phyloP scores from a whole-genome alignment of 2,888 invertebrate species.

The Aproaerema taeniolella region DNA sequence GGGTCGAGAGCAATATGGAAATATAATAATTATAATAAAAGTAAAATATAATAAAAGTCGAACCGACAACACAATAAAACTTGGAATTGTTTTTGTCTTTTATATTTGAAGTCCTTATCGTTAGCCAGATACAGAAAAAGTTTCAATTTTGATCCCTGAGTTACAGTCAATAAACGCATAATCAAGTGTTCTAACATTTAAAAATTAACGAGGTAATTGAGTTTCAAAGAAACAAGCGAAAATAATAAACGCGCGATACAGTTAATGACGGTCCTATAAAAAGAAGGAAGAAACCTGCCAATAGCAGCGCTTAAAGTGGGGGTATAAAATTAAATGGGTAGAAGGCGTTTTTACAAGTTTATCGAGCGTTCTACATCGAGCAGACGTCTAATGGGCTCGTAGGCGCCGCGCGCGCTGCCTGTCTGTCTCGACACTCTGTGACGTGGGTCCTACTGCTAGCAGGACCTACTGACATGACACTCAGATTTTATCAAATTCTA shows the following conservation, averaged over 20 bases:
- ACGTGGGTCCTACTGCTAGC: slow-evolving; percentile 33
- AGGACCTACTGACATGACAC: slow-evolving; percentile 35
- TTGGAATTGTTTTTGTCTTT: too few species aligned
- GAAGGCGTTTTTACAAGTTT: slow-evolving; percentile 76
- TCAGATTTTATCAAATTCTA: slow-evolving; percentile 44
- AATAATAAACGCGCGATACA: slow-evolving; percentile 61
- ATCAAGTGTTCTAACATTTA: too few species aligned
- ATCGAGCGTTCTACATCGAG: slow-evolving; percentile 74
- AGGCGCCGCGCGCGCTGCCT: slow-evolving; percentile 71
- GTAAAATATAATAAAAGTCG: too few species aligned
- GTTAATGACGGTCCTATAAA: slow-evolving; percentile 61
- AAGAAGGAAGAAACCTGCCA: slow-evolving; percentile 70
- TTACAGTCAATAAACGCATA: too few species aligned
- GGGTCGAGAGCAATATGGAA: too few species aligned
- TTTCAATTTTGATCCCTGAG: too few species aligned
- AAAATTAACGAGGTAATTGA: slow-evolving; percentile 38
- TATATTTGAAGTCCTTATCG: too few species aligned
- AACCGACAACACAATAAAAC: too few species aligned
- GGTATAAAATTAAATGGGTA: slow-evolving; percentile 75
- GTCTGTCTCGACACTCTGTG: slow-evolving; percentile 61
- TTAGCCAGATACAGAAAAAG: too few species aligned
- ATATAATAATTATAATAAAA: too few species aligned
- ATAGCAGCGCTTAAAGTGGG: slow-evolving; percentile 69
- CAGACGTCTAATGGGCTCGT: slow-evolving; percentile 69
- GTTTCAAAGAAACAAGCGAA: slow-evolving; percentile 39